Conservation (phyloP, 2,888 invertebrate genomes). For the Gymnoscelis rufifasciata region DNA sequence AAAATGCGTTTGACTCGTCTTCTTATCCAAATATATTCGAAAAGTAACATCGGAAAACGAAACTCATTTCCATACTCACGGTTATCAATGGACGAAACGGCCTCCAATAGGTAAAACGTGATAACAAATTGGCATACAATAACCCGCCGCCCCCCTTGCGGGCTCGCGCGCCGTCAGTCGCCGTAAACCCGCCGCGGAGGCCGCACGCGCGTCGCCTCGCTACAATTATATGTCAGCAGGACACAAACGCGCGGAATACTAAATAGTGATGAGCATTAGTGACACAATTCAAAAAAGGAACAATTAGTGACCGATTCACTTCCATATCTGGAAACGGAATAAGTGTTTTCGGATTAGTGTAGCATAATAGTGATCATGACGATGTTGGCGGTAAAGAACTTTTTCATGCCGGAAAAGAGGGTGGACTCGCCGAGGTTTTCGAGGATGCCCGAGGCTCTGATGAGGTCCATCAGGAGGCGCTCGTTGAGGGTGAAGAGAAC, state of each 20-base stretch:
- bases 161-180: slow-evolving; percentile 14
- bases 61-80: slow-evolving; percentile 26
- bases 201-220: slow-evolving; percentile 17
- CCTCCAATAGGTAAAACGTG: slow-evolving; percentile 45
- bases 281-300: slow-evolving; percentile 35
- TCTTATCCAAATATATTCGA: slow-evolving; percentile 9
- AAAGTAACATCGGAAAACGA: slow-evolving; percentile 12
- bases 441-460: slow-evolving; percentile 85
- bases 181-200: slow-evolving; percentile 17
- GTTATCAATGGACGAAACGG: slow-evolving; percentile 39
- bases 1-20: slow-evolving; percentile 12
- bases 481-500: slow-evolving; percentile 86
- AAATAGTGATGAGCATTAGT: slow-evolving; percentile 37
- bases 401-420: slow-evolving; percentile 83
- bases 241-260: slow-evolving; percentile 34
- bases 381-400: slow-evolving; percentile 87
- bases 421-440: slow-evolving; percentile 80
- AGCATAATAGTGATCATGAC: slow-evolving; percentile 33
- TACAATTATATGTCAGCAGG: slow-evolving; percentile 33
- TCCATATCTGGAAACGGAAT: slow-evolving; percentile 17
- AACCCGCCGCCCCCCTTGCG: slow-evolving; percentile 9
- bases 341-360: slow-evolving; percentile 1
- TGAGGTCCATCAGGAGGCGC: slow-evolving; percentile 84
- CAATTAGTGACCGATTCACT: slow-evolving; percentile 24
- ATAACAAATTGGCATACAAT: slow-evolving; percentile 42